A percentile compares a stretch with the other conserved stretches of the same genome.
Conservation (phyloP, 2,888 invertebrate genomes). For the Brachyptera putata region DNA sequence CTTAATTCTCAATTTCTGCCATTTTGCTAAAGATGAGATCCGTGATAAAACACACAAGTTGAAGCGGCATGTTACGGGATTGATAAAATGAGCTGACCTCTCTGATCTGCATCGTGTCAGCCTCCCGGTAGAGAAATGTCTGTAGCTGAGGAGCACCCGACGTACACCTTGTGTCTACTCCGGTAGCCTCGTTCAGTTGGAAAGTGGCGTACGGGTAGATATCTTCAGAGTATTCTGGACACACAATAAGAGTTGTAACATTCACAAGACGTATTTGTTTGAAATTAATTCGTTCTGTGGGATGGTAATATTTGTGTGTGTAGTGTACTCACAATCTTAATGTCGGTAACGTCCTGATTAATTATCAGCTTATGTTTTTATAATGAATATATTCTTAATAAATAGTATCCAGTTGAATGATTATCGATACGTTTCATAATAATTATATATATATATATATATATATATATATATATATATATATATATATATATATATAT, state of each 20-base stretch:
- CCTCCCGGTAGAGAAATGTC: constrained; percentile 31
- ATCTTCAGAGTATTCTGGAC: constrained; percentile 54
- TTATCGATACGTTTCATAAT: no score
- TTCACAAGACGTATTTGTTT: no score
- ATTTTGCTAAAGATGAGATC: not conserved
- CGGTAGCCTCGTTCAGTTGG: constrained; percentile 39
- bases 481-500: no score
- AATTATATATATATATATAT: no score
- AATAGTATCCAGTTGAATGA: no score
- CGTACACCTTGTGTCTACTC: constrained; percentile 29
- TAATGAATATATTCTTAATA: no score
- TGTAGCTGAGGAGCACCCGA: constrained; percentile 30
- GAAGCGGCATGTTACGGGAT: not conserved
- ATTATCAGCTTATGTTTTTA: no score
- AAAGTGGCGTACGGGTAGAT: constrained; percentile 59
- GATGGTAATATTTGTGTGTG: no score
- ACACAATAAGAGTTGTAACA: not conserved
- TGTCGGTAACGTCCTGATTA: no score
- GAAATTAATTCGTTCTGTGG: no score
- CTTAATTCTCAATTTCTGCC: not conserved
- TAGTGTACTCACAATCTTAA: no score
- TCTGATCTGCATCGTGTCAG: constrained; percentile 30
- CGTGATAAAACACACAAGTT: not conserved
- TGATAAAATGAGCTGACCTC: constrained; percentile 21
- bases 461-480: no score